Conservation (phyloP, 2,797 vertebrate genomes). For the Tiaroga cobitis region DNA sequence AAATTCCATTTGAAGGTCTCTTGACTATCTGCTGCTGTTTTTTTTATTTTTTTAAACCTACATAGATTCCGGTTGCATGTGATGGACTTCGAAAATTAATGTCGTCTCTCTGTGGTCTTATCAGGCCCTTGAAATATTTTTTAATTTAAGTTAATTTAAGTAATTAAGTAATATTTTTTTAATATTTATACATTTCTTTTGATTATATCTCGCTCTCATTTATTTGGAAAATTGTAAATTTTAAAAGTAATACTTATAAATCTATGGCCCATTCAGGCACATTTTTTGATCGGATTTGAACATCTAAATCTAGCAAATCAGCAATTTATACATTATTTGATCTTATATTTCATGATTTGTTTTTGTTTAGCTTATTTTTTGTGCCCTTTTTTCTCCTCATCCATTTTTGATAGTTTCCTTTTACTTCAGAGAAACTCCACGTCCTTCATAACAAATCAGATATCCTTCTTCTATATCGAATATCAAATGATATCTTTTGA, state of each 20-base stretch:
- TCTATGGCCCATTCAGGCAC: not conserved
- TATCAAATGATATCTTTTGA: not conserved
- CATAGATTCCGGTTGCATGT: not conserved
- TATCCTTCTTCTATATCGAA: too few species aligned
- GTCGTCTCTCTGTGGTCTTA: not conserved
- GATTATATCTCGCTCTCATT: not conserved
- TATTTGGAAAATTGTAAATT: too few species aligned
- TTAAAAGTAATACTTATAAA: too few species aligned
- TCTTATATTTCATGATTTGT: not conserved
- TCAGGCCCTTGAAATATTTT: too few species aligned
- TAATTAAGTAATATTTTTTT: too few species aligned
- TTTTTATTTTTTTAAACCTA: too few species aligned
- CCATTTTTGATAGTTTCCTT: not conserved
- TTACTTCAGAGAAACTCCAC: not conserved
- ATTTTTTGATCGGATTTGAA: not conserved
- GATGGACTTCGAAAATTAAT: not conserved
- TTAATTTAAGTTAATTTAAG: too few species aligned
- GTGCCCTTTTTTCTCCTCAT: not conserved
- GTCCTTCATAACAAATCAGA: not conserved
- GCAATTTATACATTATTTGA: not conserved
- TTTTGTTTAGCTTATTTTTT: not conserved
- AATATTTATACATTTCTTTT: not conserved
- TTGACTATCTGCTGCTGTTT: not conserved
- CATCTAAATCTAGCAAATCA: not conserved
- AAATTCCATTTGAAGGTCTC: constrained; percentile 7